Percentiles rank a stretch among this genome's conserved stretches.
These are phyloP conservation scores for Cistogaster globosa DNA, from an alignment of 2,888 invertebrate species.

Conservation along the genomic window DNA sequence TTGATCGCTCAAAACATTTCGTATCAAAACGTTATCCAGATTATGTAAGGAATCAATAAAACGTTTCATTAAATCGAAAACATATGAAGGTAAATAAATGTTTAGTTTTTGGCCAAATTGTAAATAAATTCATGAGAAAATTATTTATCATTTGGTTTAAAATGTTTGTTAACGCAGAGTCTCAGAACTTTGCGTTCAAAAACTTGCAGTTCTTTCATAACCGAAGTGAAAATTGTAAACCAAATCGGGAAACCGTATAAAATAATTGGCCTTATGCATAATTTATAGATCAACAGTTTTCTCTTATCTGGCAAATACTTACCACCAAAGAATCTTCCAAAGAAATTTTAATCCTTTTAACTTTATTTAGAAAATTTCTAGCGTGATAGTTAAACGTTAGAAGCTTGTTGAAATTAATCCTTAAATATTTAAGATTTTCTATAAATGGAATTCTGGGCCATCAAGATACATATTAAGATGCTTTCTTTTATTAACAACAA, in stretches of 20 bases:
- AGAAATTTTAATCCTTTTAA: not conserved
- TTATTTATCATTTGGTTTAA: not conserved
- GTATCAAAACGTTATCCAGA: not conserved
- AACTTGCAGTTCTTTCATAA: not conserved
- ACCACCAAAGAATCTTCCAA: not conserved
- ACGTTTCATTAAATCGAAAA: not conserved
- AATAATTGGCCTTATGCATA: not conserved
- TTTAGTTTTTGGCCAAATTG: not conserved
- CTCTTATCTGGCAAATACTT: not conserved
- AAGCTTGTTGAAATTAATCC: not conserved
- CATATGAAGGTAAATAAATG: not conserved
- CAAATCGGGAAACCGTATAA: not conserved
- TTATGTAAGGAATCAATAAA: constrained; percentile 1
- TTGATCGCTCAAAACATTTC: not conserved
- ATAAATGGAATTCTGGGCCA: not conserved
- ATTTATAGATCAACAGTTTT: not conserved
- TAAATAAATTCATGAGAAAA: not conserved
- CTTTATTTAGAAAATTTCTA: not conserved
- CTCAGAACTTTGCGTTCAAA: not conserved
- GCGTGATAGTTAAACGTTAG: constrained; percentile 14
- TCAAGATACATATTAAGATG: not conserved
- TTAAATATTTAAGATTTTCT: constrained; percentile 12
- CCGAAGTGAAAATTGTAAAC: not conserved
- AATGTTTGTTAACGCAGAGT: constrained; percentile 13
- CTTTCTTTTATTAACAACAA: constrained; percentile 3